These are phyloP conservation scores for Lucilia sericata DNA, from an alignment of 1,140 invertebrate genomes.

Conservation along the genomic window DNA sequence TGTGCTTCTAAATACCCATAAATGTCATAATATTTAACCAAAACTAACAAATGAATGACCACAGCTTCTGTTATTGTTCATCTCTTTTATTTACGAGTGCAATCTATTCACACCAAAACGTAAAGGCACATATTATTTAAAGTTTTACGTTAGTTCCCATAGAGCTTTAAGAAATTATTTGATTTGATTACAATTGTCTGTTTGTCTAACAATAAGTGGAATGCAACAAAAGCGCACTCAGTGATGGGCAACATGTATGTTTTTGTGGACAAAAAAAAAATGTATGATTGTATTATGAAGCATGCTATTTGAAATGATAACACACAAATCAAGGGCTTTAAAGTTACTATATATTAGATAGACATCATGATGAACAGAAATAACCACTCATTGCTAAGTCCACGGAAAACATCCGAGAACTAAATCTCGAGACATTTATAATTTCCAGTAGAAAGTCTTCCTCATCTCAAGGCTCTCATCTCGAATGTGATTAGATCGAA, in stretches of 20 bases:
- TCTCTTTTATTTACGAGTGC: background rate
- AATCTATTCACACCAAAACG: background rate
- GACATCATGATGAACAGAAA: no score
- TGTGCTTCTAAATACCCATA: slow-evolving; percentile 18
- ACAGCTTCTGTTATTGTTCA: slow-evolving; percentile 29
- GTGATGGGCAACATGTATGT: background rate
- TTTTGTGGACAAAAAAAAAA: background rate
- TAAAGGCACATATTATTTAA: background rate
- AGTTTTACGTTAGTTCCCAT: background rate
- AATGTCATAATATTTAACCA: slow-evolving; percentile 39
- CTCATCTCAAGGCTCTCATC: no score
- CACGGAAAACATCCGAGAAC: no score
- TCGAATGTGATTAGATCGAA: no score
- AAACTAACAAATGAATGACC: background rate
- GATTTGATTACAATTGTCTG: background rate
- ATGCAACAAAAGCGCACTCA: background rate
- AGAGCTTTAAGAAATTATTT: slow-evolving; percentile 13
- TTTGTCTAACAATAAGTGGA: slow-evolving; percentile 22
- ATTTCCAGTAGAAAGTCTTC: no score
- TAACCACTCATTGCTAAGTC: no score
- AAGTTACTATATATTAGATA: no score
- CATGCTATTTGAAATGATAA: no score
- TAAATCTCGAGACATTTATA: no score
- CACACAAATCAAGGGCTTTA: no score
- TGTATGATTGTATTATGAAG: no score